Percentiles rank a stretch among this genome's conserved stretches.
Conservation (phyloP, 2,797 vertebrate species). For the Manis pentadactyla region DNA sequence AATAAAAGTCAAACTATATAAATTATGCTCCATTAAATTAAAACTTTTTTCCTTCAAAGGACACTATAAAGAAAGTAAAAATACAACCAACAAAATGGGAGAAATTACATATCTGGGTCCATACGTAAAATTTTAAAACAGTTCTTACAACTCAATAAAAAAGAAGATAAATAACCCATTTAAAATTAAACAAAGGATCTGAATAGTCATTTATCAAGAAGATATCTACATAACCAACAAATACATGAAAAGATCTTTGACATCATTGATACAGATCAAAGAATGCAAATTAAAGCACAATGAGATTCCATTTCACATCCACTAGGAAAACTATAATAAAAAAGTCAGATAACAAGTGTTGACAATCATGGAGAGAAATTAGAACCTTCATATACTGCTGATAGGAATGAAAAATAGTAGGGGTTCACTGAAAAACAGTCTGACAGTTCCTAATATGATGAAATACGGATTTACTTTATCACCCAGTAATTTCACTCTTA, state of each 20-base stretch:
- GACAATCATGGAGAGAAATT: neutral
- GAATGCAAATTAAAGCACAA: neutral
- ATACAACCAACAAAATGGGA: neutral
- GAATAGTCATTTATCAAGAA: neutral
- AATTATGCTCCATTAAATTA: neutral
- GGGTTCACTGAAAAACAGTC: neutral
- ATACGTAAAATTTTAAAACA: neutral
- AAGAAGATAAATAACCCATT: neutral
- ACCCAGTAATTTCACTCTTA: neutral
- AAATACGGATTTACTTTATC: neutral
- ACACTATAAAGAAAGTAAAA: neutral
- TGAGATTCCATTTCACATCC: neutral
- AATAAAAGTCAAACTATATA: neutral
- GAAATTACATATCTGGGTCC: neutral
- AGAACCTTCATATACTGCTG: neutral
- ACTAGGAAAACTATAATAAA: neutral
- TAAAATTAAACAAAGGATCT: neutral
- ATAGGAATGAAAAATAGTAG: neutral
- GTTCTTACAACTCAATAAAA: neutral
- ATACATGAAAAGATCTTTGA: neutral
- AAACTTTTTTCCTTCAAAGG: neutral
- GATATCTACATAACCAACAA: neutral
- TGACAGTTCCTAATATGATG: neutral
- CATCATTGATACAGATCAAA: neutral
- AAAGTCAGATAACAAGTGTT: neutral